Conservation (phyloP, 1,140 invertebrate genomes). For the Adelges cooleyi region DNA sequence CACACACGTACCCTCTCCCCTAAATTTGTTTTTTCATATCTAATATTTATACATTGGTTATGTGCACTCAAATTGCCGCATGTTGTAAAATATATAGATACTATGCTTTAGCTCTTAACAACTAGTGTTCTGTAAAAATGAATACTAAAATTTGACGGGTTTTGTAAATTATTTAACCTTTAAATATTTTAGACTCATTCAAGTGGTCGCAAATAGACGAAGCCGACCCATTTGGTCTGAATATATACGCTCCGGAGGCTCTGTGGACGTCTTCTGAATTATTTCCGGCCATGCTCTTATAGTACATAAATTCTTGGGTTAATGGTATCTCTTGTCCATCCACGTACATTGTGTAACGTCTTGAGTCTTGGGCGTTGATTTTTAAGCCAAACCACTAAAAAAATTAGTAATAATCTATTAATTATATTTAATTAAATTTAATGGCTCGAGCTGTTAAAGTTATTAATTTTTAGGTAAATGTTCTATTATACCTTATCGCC, state of each 20-base stretch:
- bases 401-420: too few relatives aligned
- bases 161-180: not conserved
- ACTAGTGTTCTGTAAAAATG: too few relatives aligned
- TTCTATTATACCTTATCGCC: not conserved
- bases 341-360: not conserved
- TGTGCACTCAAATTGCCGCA: too few relatives aligned
- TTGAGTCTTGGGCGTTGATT: not conserved
- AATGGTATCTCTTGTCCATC: conserved; percentile 31
- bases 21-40: too few relatives aligned
- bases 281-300: conserved; percentile 44
- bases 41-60: too few relatives aligned
- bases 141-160: too few relatives aligned
- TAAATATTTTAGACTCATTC: not conserved
- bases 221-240: conserved; percentile 43
- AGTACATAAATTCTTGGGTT: conserved; percentile 45
- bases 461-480: too few relatives aligned
- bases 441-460: too few relatives aligned
- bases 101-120: too few relatives aligned
- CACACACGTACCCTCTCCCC: too few relatives aligned
- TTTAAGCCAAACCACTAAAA: conserved; percentile 3
- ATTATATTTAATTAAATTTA: too few relatives aligned
- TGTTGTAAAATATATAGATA: too few relatives aligned
- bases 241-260: conserved; percentile 52
- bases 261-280: conserved; percentile 38
- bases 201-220: conserved; percentile 30